Percentiles rank a stretch among this genome's conserved stretches.
phyloP scores from a whole-genome alignment of 2,888 invertebrate genomes.

The Cheilosia scutellata region DNA sequence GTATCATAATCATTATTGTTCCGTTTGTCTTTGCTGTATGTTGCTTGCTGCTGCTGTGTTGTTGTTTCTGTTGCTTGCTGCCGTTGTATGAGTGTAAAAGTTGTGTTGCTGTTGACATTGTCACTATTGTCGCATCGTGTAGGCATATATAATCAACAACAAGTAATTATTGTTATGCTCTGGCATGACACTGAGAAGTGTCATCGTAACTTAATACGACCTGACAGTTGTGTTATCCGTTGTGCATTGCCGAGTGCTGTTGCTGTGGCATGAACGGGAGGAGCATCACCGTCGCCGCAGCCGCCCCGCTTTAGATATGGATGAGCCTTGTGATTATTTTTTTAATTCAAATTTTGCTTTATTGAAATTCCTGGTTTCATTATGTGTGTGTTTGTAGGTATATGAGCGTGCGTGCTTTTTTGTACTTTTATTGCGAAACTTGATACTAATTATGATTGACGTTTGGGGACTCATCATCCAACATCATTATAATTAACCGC shows the following conservation, averaged over 20 bases:
- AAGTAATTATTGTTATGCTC: conserved; percentile 76
- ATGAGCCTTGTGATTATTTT: conserved; percentile 12
- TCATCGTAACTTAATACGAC: conserved; percentile 76
- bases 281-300: neutral
- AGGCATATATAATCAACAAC: conserved; percentile 76
- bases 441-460: conserved; percentile 76
- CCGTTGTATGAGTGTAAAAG: conserved; percentile 42
- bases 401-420: conserved; percentile 12
- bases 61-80: conserved; percentile 37
- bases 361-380: conserved; percentile 68
- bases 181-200: conserved; percentile 75
- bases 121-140: conserved; percentile 76
- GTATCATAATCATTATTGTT: conserved; percentile 74
- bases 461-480: conserved; percentile 74
- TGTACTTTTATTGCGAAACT: conserved; percentile 58
- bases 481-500: conserved; percentile 76
- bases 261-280: conserved; percentile 12
- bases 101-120: conserved; percentile 75
- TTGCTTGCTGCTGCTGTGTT: conserved; percentile 21
- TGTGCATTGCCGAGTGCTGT: conserved; percentile 36
- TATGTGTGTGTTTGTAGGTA: conserved; percentile 10
- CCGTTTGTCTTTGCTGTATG: conserved; percentile 44
- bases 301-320: neutral
- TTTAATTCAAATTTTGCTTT: conserved; percentile 50
- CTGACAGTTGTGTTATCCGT: conserved; percentile 75